Percentiles rank a stretch among this genome's conserved stretches.
These are phyloP conservation scores for Athene noctua DNA, from an alignment of 2,113 vertebrate species.

Conservation along the genomic window DNA sequence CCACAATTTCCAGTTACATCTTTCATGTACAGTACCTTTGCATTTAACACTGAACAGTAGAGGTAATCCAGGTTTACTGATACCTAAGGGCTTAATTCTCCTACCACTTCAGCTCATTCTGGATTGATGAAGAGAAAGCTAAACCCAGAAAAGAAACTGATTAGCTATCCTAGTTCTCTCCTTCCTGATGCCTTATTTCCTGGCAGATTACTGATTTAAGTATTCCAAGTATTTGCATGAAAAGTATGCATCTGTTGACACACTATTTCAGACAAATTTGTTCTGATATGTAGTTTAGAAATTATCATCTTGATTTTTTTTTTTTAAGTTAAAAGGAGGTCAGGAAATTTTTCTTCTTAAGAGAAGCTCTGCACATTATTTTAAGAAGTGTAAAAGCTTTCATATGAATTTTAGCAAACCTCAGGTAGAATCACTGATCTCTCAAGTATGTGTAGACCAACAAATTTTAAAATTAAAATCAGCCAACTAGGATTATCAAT, in stretches of 20 bases:
- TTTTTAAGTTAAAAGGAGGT: background rate
- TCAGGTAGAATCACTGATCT: background rate
- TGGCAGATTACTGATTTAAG: background rate
- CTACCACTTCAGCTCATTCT: background rate
- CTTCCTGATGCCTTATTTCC: background rate
- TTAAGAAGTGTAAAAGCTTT: background rate
- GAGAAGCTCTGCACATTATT: background rate
- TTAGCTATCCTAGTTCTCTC: background rate
- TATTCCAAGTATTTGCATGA: background rate
- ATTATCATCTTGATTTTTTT: too few relatives aligned
- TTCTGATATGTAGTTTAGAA: background rate
- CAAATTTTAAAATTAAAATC: background rate
- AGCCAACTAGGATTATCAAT: background rate
- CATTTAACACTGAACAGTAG: background rate
- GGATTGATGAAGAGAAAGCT: background rate
- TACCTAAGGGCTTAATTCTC: background rate
- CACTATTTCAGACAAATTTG: background rate
- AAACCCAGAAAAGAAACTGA: background rate
- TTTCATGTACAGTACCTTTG: background rate
- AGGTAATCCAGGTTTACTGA: background rate
- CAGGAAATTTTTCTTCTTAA: background rate
- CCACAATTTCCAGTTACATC: fast-evolving
- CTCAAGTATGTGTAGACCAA: background rate
- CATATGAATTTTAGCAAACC: background rate
- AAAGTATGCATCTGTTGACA: background rate